A percentile compares a stretch with the other conserved stretches of the same genome.
These are phyloP conservation scores for Dicranocentrus wangi DNA, from an alignment of 2,888 invertebrate genomes.

Conservation along the genomic window DNA sequence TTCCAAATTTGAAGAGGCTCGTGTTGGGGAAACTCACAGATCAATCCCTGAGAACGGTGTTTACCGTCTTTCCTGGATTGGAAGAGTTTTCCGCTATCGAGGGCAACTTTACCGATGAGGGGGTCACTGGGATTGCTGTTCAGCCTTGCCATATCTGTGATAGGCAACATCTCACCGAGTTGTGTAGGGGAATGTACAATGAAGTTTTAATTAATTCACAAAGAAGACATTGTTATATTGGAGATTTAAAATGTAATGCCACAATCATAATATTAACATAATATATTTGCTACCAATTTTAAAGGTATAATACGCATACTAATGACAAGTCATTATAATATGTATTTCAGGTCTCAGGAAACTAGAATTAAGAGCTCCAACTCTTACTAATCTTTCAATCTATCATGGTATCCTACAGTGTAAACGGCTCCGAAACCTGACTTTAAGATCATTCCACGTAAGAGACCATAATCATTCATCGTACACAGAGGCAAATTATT, in stretches of 20 bases:
- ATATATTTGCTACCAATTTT: neutral
- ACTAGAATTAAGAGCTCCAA: constrained; percentile 59
- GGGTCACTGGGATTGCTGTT: constrained; percentile 59
- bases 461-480: constrained; percentile 16
- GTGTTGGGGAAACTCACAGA: constrained; percentile 63
- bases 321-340: neutral
- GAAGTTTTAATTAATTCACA: constrained; percentile 56
- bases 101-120: constrained; percentile 60
- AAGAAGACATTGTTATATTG: constrained; percentile 53
- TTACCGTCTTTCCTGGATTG: constrained; percentile 49
- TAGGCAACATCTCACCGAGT: constrained; percentile 57
- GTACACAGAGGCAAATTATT: too few relatives aligned
- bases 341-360: constrained; percentile 55
- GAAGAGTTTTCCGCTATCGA: constrained; percentile 66
- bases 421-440: constrained; percentile 56
- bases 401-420: constrained; percentile 59
- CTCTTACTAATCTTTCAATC: constrained; percentile 61
- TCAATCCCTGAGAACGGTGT: constrained; percentile 53
- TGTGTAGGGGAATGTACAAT: constrained; percentile 60
- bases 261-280: neutral
- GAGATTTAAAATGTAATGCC: constrained; percentile 52
- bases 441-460: constrained; percentile 55
- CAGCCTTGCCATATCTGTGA: constrained; percentile 57
- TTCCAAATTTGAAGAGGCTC: constrained; percentile 56
- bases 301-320: neutral